These are phyloP conservation scores for Gadopsis bispinosus DNA, from an alignment of 2,797 vertebrate species.

Conservation along the genomic window DNA sequence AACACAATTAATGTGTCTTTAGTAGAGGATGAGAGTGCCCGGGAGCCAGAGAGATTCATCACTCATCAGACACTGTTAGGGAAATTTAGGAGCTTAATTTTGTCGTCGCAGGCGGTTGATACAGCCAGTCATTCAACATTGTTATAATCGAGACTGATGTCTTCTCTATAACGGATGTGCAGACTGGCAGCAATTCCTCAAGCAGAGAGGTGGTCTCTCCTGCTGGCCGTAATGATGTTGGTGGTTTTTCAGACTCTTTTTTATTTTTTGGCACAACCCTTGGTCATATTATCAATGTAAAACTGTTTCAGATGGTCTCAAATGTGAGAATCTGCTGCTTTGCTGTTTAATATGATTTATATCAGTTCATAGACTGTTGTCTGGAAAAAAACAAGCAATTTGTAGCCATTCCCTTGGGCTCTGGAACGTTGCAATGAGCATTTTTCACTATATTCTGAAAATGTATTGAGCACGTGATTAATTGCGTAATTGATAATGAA, in stretches of 20 bases:
- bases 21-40: constrained; percentile 75
- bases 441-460: constrained; percentile 4
- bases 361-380: background rate
- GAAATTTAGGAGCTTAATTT: constrained; percentile 85
- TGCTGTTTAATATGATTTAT: background rate
- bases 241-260: constrained; percentile 39
- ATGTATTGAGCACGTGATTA: background rate
- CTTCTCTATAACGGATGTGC: constrained; percentile 71
- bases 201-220: constrained; percentile 70
- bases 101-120: constrained; percentile 74
- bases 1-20: constrained; percentile 70
- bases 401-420: background rate
- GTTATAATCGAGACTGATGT: constrained; percentile 79
- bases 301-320: constrained; percentile 13
- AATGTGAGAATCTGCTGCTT: background rate
- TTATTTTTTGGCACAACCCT: background rate
- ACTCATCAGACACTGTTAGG: constrained; percentile 78
- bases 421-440: background rate
- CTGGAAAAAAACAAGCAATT: background rate
- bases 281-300: constrained; percentile 28
- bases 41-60: constrained; percentile 68
- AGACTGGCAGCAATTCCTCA: constrained; percentile 72
- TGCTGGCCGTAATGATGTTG: constrained; percentile 70
- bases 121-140: constrained; percentile 75
- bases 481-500: background rate